A percentile compares a stretch with the other conserved stretches of the same genome.
These are phyloP conservation scores for Orchesella flavescens DNA, from an alignment of 2,888 invertebrate genomes.

Conservation along the genomic window DNA sequence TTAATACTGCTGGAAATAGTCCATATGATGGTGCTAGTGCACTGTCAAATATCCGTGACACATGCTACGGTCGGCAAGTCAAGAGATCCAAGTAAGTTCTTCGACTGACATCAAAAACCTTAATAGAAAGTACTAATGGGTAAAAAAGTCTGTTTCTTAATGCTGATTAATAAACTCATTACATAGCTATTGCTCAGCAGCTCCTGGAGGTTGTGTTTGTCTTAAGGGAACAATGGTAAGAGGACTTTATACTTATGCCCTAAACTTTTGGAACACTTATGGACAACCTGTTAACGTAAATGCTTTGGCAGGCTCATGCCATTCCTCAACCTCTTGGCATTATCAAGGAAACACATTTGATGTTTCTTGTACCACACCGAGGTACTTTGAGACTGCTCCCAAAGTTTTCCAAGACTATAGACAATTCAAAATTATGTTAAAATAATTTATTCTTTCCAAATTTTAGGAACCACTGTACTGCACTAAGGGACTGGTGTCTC, in stretches of 20 bases:
- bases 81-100: conserved; percentile 60
- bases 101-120: too few species aligned
- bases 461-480: conserved; percentile 3
- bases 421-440: background rate
- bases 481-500: background rate
- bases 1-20: conserved; percentile 50
- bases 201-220: conserved; percentile 4
- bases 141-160: too few species aligned
- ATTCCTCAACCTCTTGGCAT: background rate
- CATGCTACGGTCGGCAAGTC: conserved; percentile 60
- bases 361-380: background rate
- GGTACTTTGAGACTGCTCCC: background rate
- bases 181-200: background rate
- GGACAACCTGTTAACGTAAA: conserved; percentile 7
- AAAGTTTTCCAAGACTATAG: background rate
- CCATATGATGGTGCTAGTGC: conserved; percentile 65
- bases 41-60: conserved; percentile 62
- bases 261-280: background rate
- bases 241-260: conserved; percentile 16
- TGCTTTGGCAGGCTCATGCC: background rate
- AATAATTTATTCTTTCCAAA: background rate
- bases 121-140: too few species aligned
- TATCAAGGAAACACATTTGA: conserved; percentile 16
- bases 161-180: too few species aligned
- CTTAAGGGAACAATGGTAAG: background rate